Conservation (phyloP, 2,888 invertebrate genomes). For the Mycogona germanica region DNA sequence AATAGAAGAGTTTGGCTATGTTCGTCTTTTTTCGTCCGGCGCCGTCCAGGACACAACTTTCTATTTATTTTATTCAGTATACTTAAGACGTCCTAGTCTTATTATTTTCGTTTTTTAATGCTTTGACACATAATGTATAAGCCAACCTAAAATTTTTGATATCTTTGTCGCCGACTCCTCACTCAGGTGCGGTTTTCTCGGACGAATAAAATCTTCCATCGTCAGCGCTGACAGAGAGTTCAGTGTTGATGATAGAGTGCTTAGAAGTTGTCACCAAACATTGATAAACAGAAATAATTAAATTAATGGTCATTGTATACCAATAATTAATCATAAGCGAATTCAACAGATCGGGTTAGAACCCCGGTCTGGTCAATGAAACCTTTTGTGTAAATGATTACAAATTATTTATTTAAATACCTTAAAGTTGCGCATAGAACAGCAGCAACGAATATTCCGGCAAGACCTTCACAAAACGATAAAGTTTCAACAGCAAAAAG, state of each 20-base stretch:
- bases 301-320: too few relatives aligned
- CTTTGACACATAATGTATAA: neutral
- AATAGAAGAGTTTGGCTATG: too few relatives aligned
- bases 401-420: neutral
- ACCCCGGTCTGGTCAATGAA: too few relatives aligned
- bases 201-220: constrained; percentile 2
- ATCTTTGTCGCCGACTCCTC: neutral
- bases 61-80: too few relatives aligned
- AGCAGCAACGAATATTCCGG: constrained; percentile 8
- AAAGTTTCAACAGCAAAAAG: constrained; percentile 6
- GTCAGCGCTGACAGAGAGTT: constrained; percentile 1
- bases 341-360: neutral
- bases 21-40: too few relatives aligned
- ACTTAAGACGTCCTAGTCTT: too few relatives aligned
- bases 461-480: neutral
- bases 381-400: neutral
- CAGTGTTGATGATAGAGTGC: constrained; percentile 7
- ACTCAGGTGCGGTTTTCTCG: neutral
- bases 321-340: too few relatives aligned
- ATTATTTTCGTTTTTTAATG: too few relatives aligned
- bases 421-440: constrained; percentile 6
- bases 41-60: too few relatives aligned
- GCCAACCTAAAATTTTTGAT: constrained; percentile 4
- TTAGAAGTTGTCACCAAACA: neutral
- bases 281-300: neutral